These are phyloP conservation scores for Uropsilus gracilis DNA, from an alignment of 2,113 vertebrate genomes.

Conservation along the genomic window DNA sequence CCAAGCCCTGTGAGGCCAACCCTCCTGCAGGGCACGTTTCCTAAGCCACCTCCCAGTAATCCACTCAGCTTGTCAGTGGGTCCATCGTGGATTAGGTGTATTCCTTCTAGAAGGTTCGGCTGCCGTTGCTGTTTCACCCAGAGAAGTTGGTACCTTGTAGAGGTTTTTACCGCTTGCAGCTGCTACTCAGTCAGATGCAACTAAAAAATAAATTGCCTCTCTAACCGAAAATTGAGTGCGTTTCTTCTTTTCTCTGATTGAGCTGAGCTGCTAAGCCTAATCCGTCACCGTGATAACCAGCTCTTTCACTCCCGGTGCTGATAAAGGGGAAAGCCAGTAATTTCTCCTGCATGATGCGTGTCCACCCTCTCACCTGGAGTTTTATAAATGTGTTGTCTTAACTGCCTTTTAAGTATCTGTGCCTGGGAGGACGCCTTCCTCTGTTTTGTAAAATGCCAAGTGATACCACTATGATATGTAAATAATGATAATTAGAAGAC, in stretches of 20 bases:
- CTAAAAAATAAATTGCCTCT: neutral
- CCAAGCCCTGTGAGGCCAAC: neutral
- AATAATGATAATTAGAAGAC: conserved; percentile 72
- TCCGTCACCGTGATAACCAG: neutral
- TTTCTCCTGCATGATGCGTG: neutral
- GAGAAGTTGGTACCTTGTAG: neutral
- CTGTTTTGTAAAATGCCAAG: conserved; percentile 56
- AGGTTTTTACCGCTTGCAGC: neutral
- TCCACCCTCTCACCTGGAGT: conserved; percentile 71
- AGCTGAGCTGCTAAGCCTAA: neutral
- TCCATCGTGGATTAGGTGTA: neutral
- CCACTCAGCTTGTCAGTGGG: neutral
- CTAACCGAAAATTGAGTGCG: neutral
- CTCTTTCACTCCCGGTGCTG: neutral
- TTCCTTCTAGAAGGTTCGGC: neutral
- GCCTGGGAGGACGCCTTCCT: conserved; percentile 59
- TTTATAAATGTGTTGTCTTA: neutral
- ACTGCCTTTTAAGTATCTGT: neutral
- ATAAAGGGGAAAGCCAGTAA: neutral
- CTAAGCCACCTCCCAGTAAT: neutral
- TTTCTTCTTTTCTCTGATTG: neutral
- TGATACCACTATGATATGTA: conserved; percentile 32
- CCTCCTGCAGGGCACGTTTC: neutral
- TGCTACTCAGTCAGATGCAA: neutral
- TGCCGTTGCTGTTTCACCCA: neutral